phyloP scores from a whole-genome alignment of 2,888 invertebrate species.

The Aproaerema taeniolella region DNA sequence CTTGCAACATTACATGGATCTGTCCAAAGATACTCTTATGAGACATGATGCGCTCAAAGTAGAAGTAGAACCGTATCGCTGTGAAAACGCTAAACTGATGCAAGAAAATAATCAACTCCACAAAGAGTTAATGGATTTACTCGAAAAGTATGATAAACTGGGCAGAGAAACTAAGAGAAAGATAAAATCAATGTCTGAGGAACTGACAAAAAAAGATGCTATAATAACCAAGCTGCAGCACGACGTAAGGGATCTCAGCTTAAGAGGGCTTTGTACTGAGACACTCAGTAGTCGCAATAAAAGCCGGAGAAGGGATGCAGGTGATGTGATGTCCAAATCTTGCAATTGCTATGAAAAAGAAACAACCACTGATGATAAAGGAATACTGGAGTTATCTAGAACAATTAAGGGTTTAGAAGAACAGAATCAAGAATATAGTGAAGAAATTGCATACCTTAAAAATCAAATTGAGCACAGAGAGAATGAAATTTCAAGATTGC shows the following conservation, averaged over 20 bases:
- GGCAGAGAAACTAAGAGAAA: conserved; percentile 78
- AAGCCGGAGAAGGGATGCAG: conserved; percentile 50
- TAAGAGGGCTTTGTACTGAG: conserved; percentile 64
- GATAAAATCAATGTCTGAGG: conserved; percentile 79
- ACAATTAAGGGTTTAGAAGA: conserved; percentile 61
- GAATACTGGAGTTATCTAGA: conserved; percentile 57
- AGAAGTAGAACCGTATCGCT: conserved; percentile 87
- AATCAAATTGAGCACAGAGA: conserved; percentile 75
- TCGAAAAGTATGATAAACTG: conserved; percentile 80
- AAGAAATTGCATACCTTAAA: conserved; percentile 57
- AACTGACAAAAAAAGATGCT: conserved; percentile 74
- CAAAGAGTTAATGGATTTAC: conserved; percentile 79
- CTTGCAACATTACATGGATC: conserved; percentile 88
- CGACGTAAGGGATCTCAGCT: conserved; percentile 58
- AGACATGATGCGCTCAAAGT: conserved; percentile 83
- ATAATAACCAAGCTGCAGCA: conserved; percentile 59
- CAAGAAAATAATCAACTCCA: conserved; percentile 87
- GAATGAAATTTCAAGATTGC: conserved; percentile 83
- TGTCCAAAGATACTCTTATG: conserved; percentile 83
- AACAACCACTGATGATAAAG: conserved; percentile 50
- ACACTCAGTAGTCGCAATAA: conserved; percentile 64
- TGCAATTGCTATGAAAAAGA: conserved; percentile 48
- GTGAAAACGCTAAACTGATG: conserved; percentile 86
- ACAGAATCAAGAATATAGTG: conserved; percentile 52
- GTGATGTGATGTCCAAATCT: conserved; percentile 30